Base-by-base conservation (phyloP, 2,797 vertebrate species). In the Notolepis coatsorum region DNA sequence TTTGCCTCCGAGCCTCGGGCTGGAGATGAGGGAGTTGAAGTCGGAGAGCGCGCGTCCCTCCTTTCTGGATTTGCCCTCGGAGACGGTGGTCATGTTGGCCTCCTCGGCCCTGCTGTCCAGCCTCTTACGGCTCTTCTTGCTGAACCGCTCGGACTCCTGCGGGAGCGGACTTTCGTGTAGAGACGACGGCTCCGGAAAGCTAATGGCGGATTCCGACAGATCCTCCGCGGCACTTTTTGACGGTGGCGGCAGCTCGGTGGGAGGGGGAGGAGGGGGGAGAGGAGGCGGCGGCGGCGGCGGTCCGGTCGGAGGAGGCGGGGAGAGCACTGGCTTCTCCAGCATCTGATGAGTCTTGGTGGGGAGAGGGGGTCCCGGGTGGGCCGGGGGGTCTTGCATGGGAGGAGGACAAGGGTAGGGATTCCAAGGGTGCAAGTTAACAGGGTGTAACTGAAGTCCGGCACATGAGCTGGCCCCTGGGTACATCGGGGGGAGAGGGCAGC, bases 1-100 rank as follows among this genome's bases (percentile, higher is more conserved):
- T 60, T 97, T 93, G 51, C 94, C 92, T 9, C 97, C 93, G 21
- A 98, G 91, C 58, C 96, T 91, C 2, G 97, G 97, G 75, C 97
- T 99, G 55, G 97, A 93, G 73, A 99, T 98, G 23, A 99, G 94
- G 0, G 96, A 95, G 84, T 99, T 99, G 56, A 99, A 99, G 79
- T 99, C 97, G 0, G 95, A 94, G 41, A 99, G 82, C 0, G 95
- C 89, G 30, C 96, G 94, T 0, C 95, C 91, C 57, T 99, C 97
- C 73, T 99, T 99, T 82, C 95, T 96, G 23, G 94, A 93, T 57
- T 95, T 99, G 27, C 90, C 94, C 76, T 99, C 97, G 0, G 97
- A 95, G 63, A 98, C 93, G 1, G 93, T 93, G 70, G 96, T 90
- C 71, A 99, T 92, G 0, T 91, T 96, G 27, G 94, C 94, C 78